Evolutionary conservation across 2,888 invertebrate species (phyloP).

Genomic region (Coenonympha glycerion): DNA sequence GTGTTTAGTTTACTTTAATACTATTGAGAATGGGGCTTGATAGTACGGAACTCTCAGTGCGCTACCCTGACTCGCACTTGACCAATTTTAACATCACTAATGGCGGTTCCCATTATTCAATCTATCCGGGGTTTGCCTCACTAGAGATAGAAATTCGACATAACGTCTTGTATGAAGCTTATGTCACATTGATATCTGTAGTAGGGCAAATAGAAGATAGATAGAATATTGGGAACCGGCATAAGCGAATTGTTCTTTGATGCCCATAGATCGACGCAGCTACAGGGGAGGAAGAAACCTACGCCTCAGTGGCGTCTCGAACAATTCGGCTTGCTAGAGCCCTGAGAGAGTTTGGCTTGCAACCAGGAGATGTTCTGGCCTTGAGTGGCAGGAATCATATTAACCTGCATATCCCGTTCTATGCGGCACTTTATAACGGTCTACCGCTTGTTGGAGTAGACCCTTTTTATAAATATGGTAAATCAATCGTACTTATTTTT

Average conservation of each 20-base stretch:
- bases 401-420: slow-evolving; percentile 54
- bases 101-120: too few relatives aligned
- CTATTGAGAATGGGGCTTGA: too few relatives aligned
- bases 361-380: slow-evolving; percentile 52
- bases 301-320: slow-evolving; percentile 45
- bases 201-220: too few relatives aligned
- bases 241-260: neutral
- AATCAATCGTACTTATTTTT: slow-evolving; percentile 20
- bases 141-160: too few relatives aligned
- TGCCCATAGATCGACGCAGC: slow-evolving; percentile 53
- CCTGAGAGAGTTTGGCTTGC: slow-evolving; percentile 40
- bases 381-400: slow-evolving; percentile 55
- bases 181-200: too few relatives aligned
- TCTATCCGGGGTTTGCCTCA: too few relatives aligned
- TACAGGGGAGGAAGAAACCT: slow-evolving; percentile 52
- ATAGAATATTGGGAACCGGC: neutral
- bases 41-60: too few relatives aligned
- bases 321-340: slow-evolving; percentile 46
- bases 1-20: too few relatives aligned
- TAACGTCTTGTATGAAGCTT: too few relatives aligned
- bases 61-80: too few relatives aligned
- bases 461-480: slow-evolving; percentile 50
- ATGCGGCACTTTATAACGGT: slow-evolving; percentile 53
- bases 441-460: slow-evolving; percentile 53
- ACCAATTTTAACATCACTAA: too few relatives aligned